Percentiles rank a stretch among this genome's conserved stretches.
Evolutionary conservation across 2,113 vertebrate genomes (phyloP).

Genomic region (Saguinus imperator): DNA sequence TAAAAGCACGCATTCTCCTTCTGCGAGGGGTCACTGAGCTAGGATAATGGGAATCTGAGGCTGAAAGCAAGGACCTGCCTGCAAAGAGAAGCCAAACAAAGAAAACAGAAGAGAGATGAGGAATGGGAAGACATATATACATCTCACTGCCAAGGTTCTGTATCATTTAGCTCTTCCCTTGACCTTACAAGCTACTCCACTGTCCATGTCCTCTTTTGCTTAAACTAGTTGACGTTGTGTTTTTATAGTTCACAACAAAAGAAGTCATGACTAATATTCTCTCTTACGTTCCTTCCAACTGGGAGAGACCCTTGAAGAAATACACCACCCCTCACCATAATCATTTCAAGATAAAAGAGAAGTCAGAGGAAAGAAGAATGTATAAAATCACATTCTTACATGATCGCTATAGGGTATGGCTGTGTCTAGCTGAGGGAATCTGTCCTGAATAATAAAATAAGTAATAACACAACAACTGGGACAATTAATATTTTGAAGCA

Average conservation of each 20-base stretch:
- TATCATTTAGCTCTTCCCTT: not conserved
- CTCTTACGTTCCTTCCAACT: not conserved
- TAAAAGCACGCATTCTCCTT: not conserved
- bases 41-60: not conserved
- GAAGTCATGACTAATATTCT: not conserved
- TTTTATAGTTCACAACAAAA: not conserved
- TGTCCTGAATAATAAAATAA: not conserved
- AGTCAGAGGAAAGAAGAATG: not conserved
- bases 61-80: not conserved
- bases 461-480: not conserved
- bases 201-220: not conserved
- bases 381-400: not conserved
- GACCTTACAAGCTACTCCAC: not conserved
- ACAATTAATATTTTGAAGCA: not conserved
- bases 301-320: not conserved
- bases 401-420: not conserved
- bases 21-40: not conserved
- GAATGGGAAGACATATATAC: not conserved
- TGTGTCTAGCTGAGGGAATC: not conserved
- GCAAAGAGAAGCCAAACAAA: not conserved
- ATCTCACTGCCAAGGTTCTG: not conserved
- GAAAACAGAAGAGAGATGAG: not conserved
- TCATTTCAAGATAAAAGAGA: not conserved
- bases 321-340: not conserved
- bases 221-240: not conserved